phyloP scores from a whole-genome alignment of 1,140 invertebrate genomes.

The Galendromus occidentalis region DNA sequence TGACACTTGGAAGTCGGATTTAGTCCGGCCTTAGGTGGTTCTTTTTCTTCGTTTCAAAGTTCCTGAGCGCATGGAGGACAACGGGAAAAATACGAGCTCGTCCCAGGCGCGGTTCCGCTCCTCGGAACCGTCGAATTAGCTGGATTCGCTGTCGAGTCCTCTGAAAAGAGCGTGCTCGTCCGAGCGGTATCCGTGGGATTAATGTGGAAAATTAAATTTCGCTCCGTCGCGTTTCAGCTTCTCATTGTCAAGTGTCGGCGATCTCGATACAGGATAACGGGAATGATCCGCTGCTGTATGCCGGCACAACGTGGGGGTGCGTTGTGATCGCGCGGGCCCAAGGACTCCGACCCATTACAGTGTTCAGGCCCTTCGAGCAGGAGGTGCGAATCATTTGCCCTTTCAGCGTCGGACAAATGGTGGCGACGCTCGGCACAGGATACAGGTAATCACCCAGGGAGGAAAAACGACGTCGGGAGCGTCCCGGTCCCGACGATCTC shows the following conservation, averaged over 20 bases:
- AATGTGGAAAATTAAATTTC: too few species aligned
- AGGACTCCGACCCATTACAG: constrained; percentile 58
- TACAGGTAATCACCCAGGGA: not conserved
- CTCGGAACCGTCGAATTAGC: too few species aligned
- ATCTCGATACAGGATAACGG: constrained; percentile 45
- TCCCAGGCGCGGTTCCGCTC: too few species aligned
- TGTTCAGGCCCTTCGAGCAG: constrained; percentile 70
- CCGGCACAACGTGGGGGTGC: constrained; percentile 78
- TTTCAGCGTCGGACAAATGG: not conserved
- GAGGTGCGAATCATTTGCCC: constrained; percentile 39
- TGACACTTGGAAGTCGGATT: too few species aligned
- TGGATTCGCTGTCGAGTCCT: too few species aligned
- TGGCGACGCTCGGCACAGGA: not conserved
- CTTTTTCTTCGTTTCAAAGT: too few species aligned
- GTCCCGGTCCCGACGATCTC: too few species aligned
- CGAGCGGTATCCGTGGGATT: too few species aligned
- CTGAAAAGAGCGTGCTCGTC: too few species aligned
- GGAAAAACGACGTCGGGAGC: not conserved
- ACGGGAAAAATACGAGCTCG: too few species aligned
- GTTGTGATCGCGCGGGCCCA: constrained; percentile 60
- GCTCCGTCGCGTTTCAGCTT: constrained; percentile 18
- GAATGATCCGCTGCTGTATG: constrained; percentile 38
- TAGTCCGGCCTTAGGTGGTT: too few species aligned
- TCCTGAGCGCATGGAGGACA: too few species aligned
- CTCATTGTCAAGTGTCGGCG: constrained; percentile 44